These are phyloP conservation scores for Vanessa atalanta DNA, from an alignment of 1,140 invertebrate species.

Conservation along the genomic window DNA sequence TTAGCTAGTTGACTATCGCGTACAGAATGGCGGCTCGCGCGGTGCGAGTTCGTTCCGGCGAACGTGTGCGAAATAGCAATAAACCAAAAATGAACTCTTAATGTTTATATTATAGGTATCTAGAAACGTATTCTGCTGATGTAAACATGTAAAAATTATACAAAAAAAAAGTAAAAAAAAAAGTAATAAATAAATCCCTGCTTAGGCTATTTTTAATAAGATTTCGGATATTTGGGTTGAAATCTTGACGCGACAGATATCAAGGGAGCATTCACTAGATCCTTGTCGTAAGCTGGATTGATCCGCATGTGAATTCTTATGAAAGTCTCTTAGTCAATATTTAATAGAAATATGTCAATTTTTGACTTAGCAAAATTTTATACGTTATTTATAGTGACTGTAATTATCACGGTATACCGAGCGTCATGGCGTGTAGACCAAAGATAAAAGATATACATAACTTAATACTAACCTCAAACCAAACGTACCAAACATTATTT, in stretches of 20 bases:
- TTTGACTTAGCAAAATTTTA: constrained; percentile 81
- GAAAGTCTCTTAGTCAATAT: constrained; percentile 80
- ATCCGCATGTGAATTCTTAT: constrained; percentile 78
- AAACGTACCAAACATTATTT: constrained; percentile 76
- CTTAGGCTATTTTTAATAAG: constrained; percentile 77
- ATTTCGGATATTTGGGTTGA: constrained; percentile 73
- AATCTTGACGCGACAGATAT: constrained; percentile 69
- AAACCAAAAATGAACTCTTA: constrained; percentile 78
- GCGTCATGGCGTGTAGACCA: constrained; percentile 74
- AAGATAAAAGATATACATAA: constrained; percentile 78
- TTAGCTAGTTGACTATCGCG: constrained; percentile 78
- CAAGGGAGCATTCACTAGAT: constrained; percentile 30
- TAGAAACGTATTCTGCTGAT: constrained; percentile 78
- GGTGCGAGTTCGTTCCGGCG: constrained; percentile 51
- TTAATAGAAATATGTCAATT: constrained; percentile 79
- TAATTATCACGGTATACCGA: constrained; percentile 71
- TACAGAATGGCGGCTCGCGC: constrained; percentile 45
- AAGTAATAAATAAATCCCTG: constrained; percentile 58
- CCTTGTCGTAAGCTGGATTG: constrained; percentile 60
- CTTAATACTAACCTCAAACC: constrained; percentile 76
- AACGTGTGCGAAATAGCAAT: constrained; percentile 71
- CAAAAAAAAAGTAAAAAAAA: constrained; percentile 73
- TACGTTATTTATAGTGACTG: constrained; percentile 76
- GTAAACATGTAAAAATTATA: constrained; percentile 77
- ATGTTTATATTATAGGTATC: constrained; percentile 75